A percentile compares a stretch with the other conserved stretches of the same genome.
Conservation (phyloP, 2,113 vertebrate species). For the Cromileptes altivelis region DNA sequence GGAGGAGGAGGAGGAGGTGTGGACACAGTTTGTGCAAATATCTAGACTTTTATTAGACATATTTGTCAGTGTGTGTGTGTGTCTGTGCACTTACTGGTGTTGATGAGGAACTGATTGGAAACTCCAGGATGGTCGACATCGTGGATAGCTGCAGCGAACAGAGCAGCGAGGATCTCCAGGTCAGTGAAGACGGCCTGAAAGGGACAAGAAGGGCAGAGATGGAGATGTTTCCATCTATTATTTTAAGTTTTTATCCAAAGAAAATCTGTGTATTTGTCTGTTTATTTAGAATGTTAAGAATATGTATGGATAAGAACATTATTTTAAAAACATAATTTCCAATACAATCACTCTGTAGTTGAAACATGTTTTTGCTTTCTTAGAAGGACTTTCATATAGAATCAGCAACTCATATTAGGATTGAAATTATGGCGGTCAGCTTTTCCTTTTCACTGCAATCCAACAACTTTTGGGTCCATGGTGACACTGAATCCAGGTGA, state of each 20-base stretch:
- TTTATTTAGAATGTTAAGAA: background rate
- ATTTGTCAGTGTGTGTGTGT: background rate
- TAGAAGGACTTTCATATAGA: background rate
- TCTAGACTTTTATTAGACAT: background rate
- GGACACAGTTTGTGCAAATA: background rate
- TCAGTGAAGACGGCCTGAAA: conserved; percentile 91
- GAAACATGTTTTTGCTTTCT: background rate
- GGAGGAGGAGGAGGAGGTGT: background rate
- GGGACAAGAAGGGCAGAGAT: background rate
- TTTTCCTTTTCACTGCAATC: too few species aligned
- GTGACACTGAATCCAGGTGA: too few species aligned
- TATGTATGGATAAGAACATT: background rate
- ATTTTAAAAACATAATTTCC: background rate
- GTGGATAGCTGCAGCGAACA: conserved; percentile 92
- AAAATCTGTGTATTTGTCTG: background rate
- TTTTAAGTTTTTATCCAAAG: background rate
- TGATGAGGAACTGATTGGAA: conserved; percentile 96
- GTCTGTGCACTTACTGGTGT: conserved; percentile 88
- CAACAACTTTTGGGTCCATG: too few species aligned
- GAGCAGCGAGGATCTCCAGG: conserved; percentile 91
- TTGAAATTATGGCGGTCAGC: too few species aligned
- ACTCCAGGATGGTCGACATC: conserved; percentile 93
- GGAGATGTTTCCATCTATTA: background rate
- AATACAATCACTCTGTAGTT: background rate
- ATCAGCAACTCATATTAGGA: background rate